Evolutionary conservation across 2,797 vertebrate species (phyloP).

Genomic region (Otus scops): DNA sequence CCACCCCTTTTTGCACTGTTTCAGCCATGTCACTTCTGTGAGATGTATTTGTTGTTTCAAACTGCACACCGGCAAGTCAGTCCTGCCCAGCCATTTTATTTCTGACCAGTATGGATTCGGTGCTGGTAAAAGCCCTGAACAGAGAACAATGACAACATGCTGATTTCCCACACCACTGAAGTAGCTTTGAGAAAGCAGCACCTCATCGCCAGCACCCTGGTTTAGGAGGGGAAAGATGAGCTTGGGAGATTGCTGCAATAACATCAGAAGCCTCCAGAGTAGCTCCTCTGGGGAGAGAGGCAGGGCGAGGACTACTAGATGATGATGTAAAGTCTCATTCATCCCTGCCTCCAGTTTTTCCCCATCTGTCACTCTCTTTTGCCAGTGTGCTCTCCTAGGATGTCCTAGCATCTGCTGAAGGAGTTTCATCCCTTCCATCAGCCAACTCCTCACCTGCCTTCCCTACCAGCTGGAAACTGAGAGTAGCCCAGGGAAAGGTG

Average conservation of each 20-base stretch:
- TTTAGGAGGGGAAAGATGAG: not conserved
- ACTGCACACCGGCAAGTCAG: not conserved
- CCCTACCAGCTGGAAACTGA: not conserved
- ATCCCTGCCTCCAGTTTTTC: rapidly evolving
- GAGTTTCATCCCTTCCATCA: not conserved
- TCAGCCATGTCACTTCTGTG: not conserved
- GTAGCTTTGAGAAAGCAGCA: not conserved
- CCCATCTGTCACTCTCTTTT: not conserved
- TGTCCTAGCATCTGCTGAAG: rapidly evolving
- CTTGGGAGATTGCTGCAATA: not conserved
- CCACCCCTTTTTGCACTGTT: not conserved
- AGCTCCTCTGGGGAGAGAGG: not conserved
- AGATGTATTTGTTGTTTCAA: not conserved
- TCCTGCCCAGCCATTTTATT: not conserved
- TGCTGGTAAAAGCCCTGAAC: not conserved
- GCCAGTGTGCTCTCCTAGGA: not conserved
- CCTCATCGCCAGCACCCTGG: not conserved
- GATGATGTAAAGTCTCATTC: not conserved
- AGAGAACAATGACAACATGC: not conserved
- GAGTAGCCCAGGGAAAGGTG: not conserved
- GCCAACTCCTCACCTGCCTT: not conserved
- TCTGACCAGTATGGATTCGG: not conserved
- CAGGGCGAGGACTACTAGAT: not conserved
- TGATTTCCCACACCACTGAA: not conserved
- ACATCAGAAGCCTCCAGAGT: not conserved